Evolutionary conservation across 2,888 invertebrate genomes (phyloP).

Genomic region (Biston stratarius): DNA sequence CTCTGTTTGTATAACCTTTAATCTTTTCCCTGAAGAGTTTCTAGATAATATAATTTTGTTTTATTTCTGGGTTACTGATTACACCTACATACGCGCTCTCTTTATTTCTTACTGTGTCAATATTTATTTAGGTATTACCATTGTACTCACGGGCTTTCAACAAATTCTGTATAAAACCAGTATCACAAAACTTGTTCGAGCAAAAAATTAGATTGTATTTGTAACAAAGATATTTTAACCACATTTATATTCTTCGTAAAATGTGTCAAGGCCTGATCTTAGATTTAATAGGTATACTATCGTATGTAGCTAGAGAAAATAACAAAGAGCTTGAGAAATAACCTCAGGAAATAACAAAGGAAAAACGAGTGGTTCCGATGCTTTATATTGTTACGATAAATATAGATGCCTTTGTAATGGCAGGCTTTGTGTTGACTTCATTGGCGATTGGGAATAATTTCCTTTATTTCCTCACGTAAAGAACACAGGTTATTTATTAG

Average conservation of each 20-base stretch:
- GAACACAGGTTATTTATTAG: not conserved
- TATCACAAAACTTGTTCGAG: not conserved
- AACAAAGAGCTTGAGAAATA: conserved; percentile 24
- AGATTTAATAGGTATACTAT: not conserved
- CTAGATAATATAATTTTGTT: not conserved
- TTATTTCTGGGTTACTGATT: not conserved
- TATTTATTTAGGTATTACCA: not conserved
- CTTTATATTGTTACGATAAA: conserved; percentile 30
- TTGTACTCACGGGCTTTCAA: not conserved
- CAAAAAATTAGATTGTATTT: conserved; percentile 5
- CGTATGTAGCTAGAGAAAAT: not conserved
- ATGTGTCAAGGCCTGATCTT: conserved; percentile 18
- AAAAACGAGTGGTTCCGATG: conserved; percentile 20
- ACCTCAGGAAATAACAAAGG: conserved; percentile 19
- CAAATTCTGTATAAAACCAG: not conserved
- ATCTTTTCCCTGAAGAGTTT: conserved; percentile 5
- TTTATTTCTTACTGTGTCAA: conserved; percentile 9
- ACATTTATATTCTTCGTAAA: conserved; percentile 6
- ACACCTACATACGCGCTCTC: conserved; percentile 9
- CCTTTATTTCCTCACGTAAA: conserved; percentile 6
- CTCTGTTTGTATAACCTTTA: conserved; percentile 10
- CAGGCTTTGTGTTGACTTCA: conserved; percentile 20
- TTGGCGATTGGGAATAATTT: conserved; percentile 14
- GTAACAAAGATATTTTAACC: not conserved
- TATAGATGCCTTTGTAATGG: conserved; percentile 24